These are phyloP conservation scores for Leptinotarsa peninsularis DNA, from an alignment of 2,888 invertebrate genomes.

Conservation along the genomic window DNA sequence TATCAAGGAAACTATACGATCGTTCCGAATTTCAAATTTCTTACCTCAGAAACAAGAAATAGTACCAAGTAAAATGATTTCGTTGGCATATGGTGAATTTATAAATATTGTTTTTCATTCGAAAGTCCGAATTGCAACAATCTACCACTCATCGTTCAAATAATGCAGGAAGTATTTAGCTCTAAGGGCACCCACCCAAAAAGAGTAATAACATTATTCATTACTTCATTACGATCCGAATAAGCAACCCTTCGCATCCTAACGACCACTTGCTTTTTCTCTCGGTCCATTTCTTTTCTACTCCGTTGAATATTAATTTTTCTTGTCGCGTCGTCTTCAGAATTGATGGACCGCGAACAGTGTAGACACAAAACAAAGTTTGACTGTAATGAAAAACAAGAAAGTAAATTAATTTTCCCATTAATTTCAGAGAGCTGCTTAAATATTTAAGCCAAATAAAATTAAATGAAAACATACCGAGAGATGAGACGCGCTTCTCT, in stretches of 20 bases:
- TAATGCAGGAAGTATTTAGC: constrained; percentile 13
- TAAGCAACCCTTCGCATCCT: constrained; percentile 12
- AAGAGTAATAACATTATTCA: constrained; percentile 8
- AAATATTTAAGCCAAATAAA: constrained; percentile 58
- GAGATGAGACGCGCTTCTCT: constrained; percentile 29
- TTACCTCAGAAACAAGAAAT: too few species aligned
- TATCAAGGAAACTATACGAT: too few species aligned
- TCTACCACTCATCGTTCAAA: constrained; percentile 25
- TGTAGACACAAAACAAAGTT: constrained; percentile 24
- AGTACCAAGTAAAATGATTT: too few species aligned
- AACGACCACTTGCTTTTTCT: background rate
- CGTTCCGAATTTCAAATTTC: too few species aligned
- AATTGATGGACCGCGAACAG: constrained; percentile 21
- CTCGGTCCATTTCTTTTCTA: constrained; percentile 4
- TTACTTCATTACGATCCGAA: constrained; percentile 1
- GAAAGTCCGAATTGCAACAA: constrained; percentile 23
- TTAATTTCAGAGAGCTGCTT: constrained; percentile 55
- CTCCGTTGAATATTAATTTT: constrained; percentile 25
- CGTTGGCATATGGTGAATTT: too few species aligned
- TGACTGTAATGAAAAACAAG: constrained; percentile 50
- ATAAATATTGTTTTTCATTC: too few species aligned
- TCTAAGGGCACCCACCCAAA: background rate
- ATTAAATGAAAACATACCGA: constrained; percentile 56
- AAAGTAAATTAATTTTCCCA: constrained; percentile 57
- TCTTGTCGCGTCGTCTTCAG: constrained; percentile 20